Evolutionary conservation across 2,797 vertebrate genomes (phyloP).

Genomic region (Acanthurus lineatus): DNA sequence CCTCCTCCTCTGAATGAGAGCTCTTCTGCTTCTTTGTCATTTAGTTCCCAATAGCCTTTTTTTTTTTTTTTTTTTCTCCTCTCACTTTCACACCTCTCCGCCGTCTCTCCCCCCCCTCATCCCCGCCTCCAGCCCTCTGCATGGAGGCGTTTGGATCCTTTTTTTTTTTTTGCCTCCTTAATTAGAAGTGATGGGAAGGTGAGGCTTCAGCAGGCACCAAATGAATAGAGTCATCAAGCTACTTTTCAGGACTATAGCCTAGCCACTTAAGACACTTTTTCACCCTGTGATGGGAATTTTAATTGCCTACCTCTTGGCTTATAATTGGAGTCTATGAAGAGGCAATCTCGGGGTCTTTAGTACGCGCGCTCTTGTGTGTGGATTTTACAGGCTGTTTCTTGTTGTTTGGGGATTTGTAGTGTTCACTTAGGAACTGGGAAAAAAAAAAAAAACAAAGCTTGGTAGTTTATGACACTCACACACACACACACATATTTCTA

Average conservation of each 20-base stretch:
- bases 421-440: conserved; percentile 33
- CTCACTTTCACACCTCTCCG: conserved; percentile 34
- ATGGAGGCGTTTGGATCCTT: conserved; percentile 66
- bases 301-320: conserved; percentile 80
- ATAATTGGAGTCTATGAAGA: conserved; percentile 82
- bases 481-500: conserved; percentile 16
- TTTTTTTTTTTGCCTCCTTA: conserved; percentile 75
- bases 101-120: conserved; percentile 20
- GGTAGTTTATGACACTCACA: conserved; percentile 32
- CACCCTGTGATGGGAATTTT: conserved; percentile 82
- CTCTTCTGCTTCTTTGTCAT: conserved; percentile 39
- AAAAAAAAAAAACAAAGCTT: conserved; percentile 60
- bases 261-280: conserved; percentile 81
- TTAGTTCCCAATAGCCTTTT: conserved; percentile 33
- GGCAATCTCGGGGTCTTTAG: conserved; percentile 61
- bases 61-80: not conserved
- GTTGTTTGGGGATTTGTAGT: conserved; percentile 46
- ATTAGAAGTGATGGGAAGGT: conserved; percentile 84
- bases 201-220: conserved; percentile 82
- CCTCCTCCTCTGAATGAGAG: not conserved
- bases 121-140: conserved; percentile 51
- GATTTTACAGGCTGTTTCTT: conserved; percentile 51
- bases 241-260: conserved; percentile 79
- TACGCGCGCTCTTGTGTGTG: conserved; percentile 56
- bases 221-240: conserved; percentile 86